These are phyloP conservation scores for Cryptoblepharus egeriae DNA, from an alignment of 2,797 vertebrate genomes.

Conservation along the genomic window DNA sequence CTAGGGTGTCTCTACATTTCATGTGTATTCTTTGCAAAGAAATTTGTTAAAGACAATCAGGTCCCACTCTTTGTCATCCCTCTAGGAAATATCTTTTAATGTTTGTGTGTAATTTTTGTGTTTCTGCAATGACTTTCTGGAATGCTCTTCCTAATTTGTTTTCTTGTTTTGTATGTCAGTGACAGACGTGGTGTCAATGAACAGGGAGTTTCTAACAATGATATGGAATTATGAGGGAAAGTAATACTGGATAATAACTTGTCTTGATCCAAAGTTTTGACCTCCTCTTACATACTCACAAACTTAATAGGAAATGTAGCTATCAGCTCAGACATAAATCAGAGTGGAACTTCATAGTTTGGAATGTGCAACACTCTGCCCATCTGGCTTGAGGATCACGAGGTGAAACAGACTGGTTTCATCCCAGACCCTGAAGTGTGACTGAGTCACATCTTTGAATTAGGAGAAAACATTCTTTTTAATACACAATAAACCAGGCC, in stretches of 20 bases:
- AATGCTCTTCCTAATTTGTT: not conserved
- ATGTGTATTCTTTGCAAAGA: not conserved
- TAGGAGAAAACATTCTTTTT: not conserved
- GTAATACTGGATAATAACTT: not conserved
- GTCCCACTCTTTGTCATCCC: too few species aligned
- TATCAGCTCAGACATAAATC: constrained; percentile 41
- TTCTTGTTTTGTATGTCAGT: not conserved
- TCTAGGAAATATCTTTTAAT: not conserved
- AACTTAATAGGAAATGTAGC: not conserved
- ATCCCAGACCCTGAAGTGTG: constrained; percentile 28
- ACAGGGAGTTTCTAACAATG: not conserved
- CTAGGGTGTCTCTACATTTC: too few species aligned
- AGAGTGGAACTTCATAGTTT: not conserved
- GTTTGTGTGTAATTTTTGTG: not conserved
- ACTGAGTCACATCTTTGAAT: constrained; percentile 24
- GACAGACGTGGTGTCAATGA: not conserved
- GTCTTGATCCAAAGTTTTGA: not conserved
- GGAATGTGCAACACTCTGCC: not conserved
- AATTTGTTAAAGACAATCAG: not conserved
- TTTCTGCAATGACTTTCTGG: not conserved
- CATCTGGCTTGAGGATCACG: constrained; percentile 34
- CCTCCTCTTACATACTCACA: not conserved
- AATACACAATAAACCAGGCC: constrained; percentile 6
- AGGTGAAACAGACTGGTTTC: constrained; percentile 3
- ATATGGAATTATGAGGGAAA: not conserved